Evolutionary conservation across 1,140 invertebrate species (phyloP), one percentile per base, ranked within the genome.

Genomic region (Drosophila gunungcola): DNA sequence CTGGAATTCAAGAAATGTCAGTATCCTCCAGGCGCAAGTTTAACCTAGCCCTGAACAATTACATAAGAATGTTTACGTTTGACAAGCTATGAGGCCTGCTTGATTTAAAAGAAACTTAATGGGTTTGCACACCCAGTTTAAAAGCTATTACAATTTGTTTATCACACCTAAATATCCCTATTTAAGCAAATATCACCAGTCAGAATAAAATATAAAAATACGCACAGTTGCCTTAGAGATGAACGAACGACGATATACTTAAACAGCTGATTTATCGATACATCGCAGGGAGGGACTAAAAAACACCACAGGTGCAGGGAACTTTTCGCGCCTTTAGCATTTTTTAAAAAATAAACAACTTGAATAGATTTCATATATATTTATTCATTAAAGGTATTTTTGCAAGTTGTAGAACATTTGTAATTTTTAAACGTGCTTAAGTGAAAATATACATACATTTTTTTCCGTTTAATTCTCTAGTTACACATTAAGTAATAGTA

Each of bases 401-500:
- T 80, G 78, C 76, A 80, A 80, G 83, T 60, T 32, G 57, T 83
- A 84, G 80, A 83, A 83, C 80, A 83, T 84, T 84, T 84, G 72
- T 84, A 83, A 84, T 60, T 56, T 65, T 72, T 72, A 84, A 86
- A 88, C 79, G 82, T 86, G 82, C 75, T 82, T 79, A 86, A 89
- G 51, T 83, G 82, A 88, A 86, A 88, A 79, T 86, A 88, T 88
- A 88, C 75, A 88, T 82, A 65, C 60, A 70, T 70, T 62, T 41
- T 48, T 81, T 73, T 78, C 34, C 61, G 85, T 85, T 84, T 88
- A 82, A 78, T 85, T 86, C 42, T 69, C 82, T 86, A 86, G 41
- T 86, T 88, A 83, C 81, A 88, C 61, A 88, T 73, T 86, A 86
- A 83, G 82, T 88, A 86, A 86, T 83, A 82, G 54, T 86, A 86